phyloP scores from a whole-genome alignment of 2,888 invertebrate species.

The Eupsilia transversa region DNA sequence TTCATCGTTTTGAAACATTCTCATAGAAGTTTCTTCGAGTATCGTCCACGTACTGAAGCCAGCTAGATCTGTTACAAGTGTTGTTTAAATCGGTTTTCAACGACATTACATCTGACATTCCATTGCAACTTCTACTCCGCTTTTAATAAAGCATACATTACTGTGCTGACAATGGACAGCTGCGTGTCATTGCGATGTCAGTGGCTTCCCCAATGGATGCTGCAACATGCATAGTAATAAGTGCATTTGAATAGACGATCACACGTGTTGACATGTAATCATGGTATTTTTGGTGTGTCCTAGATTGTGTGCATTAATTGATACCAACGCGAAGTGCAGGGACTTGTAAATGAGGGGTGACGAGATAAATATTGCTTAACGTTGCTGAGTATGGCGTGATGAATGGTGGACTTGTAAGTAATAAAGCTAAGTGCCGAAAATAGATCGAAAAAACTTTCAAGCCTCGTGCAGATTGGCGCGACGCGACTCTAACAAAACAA shows the following conservation, averaged over 20 bases:
- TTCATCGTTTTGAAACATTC: slow-evolving; percentile 28
- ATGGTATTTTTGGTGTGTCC: slow-evolving; percentile 59
- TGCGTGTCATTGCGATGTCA: slow-evolving; percentile 52
- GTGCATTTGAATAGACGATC: slow-evolving; percentile 60
- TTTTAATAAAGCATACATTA: slow-evolving; percentile 45
- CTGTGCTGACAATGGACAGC: slow-evolving; percentile 47
- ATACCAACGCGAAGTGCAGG: slow-evolving; percentile 58
- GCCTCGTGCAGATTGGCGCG: too few relatives aligned
- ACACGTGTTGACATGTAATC: slow-evolving; percentile 63
- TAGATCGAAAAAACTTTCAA: not conserved
- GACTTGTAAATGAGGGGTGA: slow-evolving; percentile 10
- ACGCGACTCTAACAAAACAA: too few relatives aligned
- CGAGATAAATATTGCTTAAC: slow-evolving; percentile 38
- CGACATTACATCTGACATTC: slow-evolving; percentile 33
- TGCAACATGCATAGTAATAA: slow-evolving; percentile 53
- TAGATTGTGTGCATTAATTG: slow-evolving; percentile 53
- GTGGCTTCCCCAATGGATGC: slow-evolving; percentile 49
- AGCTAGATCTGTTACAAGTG: slow-evolving; percentile 51
- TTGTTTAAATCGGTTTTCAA: slow-evolving; percentile 57
- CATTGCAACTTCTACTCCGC: slow-evolving; percentile 19
- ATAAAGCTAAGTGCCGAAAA: not conserved
- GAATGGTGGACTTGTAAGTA: not conserved
- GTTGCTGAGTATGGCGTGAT: slow-evolving; percentile 15
- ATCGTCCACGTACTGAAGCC: slow-evolving; percentile 34
- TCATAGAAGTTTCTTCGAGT: slow-evolving; percentile 33